Base-by-base conservation (phyloP, 2,888 invertebrate species). In the Lymantria dispar region DNA sequence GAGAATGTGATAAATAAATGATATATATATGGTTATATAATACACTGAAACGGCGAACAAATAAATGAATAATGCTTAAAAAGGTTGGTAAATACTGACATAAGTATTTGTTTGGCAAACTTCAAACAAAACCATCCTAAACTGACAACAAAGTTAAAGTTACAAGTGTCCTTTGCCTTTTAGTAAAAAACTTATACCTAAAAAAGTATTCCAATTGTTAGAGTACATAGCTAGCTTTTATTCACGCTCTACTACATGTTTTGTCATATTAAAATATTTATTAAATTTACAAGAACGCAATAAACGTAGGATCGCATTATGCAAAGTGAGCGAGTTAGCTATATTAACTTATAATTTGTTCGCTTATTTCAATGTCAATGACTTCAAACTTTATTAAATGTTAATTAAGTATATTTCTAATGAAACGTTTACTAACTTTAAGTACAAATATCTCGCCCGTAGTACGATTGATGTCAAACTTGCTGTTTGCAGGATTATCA, bases 401-500 rank as follows among this genome's bases (percentile, higher is more conserved):
- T 10, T 30, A 7, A 30, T 10, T 33, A 33, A 33, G 9, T 33
- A 33, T 40, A 42, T 51, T 47, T 54, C 50, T 29, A 45, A 47
- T 40, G 48, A 44, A 53, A 33, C 22, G 52, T 14, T 48, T 60
- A 86, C 92, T 93, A 90, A 98, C 98, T 95, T 98, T 98, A 33
- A 98, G 93, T 12, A 98, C 98, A 84, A 96, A 98, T 87, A 99
- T 98, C 89, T 98, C 97, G 58, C 98, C 99, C 0, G 97, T 96
- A 29, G 98, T 98, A 58, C 98, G 94, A 91, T 98, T 98, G 73
- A 99, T 98, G 85, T 98, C 98, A 81, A 99, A 99, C 92, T 98
- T 98, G 91, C 97, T 97, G 83, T 98, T 98, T 59, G 96, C 96
- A 45, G 97, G 97, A 92, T 98, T 98, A 85, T 98, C 97, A 30